Conservation (phyloP, 1,140 invertebrate genomes). For the Dreissena polymorpha region DNA sequence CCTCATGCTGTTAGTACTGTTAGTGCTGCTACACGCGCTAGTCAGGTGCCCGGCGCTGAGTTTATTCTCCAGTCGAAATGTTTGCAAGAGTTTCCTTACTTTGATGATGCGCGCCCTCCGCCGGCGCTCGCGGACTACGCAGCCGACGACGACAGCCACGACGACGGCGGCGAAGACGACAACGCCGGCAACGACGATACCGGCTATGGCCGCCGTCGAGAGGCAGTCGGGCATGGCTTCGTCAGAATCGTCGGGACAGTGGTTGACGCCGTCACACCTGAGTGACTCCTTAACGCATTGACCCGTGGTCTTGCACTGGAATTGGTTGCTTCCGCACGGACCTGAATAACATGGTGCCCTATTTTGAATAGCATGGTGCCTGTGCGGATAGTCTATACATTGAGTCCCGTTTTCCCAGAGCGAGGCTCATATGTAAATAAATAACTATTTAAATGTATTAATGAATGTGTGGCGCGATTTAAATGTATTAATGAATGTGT, state of each 20-base stretch:
- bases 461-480: too few species aligned
- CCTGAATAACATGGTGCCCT: slow-evolving; percentile 2
- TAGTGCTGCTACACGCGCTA: not conserved
- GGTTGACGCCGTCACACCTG: slow-evolving; percentile 21
- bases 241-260: slow-evolving; percentile 41
- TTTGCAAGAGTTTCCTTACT: slow-evolving; percentile 55
- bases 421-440: too few species aligned
- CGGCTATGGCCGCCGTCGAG: slow-evolving; percentile 33
- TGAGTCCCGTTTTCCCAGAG: too few species aligned
- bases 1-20: slow-evolving; percentile 25
- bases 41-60: slow-evolving; percentile 30
- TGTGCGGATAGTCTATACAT: not conserved
- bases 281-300: slow-evolving; percentile 34
- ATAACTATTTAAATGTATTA: too few species aligned
- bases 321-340: slow-evolving; percentile 29
- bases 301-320: slow-evolving; percentile 18
- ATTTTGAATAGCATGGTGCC: not conserved
- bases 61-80: slow-evolving; percentile 46
- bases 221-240: slow-evolving; percentile 49
- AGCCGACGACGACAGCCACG: slow-evolving; percentile 32
- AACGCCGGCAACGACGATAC: slow-evolving; percentile 27
- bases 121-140: slow-evolving; percentile 12
- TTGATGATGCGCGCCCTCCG: slow-evolving; percentile 50
- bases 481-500: too few species aligned
- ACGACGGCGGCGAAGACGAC: slow-evolving; percentile 19